A percentile compares a stretch with the other conserved stretches of the same genome.
Conservation (phyloP, 1,140 invertebrate species). For the Pantala flavescens region DNA sequence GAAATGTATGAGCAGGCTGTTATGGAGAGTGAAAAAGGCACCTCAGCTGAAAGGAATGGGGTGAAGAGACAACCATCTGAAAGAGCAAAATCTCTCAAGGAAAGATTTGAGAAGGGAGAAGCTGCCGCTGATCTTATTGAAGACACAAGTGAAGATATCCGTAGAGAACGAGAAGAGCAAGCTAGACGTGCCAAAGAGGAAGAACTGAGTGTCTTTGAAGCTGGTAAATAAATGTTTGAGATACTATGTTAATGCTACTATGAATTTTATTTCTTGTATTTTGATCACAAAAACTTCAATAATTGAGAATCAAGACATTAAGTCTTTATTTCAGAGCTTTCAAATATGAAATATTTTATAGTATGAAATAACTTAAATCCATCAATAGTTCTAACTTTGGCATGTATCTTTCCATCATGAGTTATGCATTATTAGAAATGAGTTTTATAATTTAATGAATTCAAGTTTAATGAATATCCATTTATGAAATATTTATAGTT, state of each 20-base stretch:
- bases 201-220: slow-evolving; percentile 69
- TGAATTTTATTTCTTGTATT: background rate
- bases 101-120: slow-evolving; percentile 74
- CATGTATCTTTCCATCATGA: too few species aligned
- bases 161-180: slow-evolving; percentile 33
- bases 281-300: background rate
- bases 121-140: slow-evolving; percentile 33
- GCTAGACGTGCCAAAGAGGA: slow-evolving; percentile 45
- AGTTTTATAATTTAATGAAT: too few species aligned
- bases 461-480: too few species aligned
- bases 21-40: slow-evolving; percentile 53
- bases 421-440: too few species aligned
- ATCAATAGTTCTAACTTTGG: too few species aligned
- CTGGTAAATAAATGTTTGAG: slow-evolving; percentile 42
- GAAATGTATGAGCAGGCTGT: slow-evolving; percentile 85
- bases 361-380: too few species aligned
- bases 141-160: slow-evolving; percentile 17
- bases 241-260: background rate
- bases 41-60: slow-evolving; percentile 50
- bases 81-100: slow-evolving; percentile 60
- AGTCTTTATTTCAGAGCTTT: too few species aligned
- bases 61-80: slow-evolving; percentile 40
- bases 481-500: too few species aligned
- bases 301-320: too few species aligned
- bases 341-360: too few species aligned